Evolutionary conservation across 2,888 invertebrate species (phyloP).

Genomic region (Hypselothyrea guttata): DNA sequence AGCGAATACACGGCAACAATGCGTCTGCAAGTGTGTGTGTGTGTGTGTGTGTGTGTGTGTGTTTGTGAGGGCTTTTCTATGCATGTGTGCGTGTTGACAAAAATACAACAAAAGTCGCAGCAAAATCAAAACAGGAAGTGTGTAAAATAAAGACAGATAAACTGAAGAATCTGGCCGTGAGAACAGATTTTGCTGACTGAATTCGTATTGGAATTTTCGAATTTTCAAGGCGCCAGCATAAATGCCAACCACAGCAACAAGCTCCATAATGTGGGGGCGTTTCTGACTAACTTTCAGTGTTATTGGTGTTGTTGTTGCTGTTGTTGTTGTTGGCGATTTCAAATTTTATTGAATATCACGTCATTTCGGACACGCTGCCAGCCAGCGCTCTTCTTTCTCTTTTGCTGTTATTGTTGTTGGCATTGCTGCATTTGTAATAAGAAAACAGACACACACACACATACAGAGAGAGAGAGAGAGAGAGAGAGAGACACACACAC

Average conservation of each 20-base stretch:
- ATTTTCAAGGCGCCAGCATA: conserved; percentile 12
- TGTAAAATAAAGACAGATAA: conserved; percentile 53
- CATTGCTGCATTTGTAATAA: conserved; percentile 48
- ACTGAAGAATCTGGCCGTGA: conserved; percentile 8
- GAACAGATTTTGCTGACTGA: not conserved
- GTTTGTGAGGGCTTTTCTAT: conserved; percentile 10
- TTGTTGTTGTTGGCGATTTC: conserved; percentile 31
- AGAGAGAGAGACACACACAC: too few species aligned
- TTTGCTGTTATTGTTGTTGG: conserved; percentile 27
- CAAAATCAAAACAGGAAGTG: conserved; percentile 73
- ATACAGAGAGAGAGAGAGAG: too few species aligned
- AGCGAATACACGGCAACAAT: conserved; percentile 47
- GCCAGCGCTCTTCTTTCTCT: conserved; percentile 8
- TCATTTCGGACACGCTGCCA: conserved; percentile 40
- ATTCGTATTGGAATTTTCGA: conserved; percentile 3
- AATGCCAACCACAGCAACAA: conserved; percentile 8
- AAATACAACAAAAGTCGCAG: conserved; percentile 60
- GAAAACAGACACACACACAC: conserved; percentile 20
- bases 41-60: conserved; percentile 6
- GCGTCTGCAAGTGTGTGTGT: conserved; percentile 22
- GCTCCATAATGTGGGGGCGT: conserved; percentile 39
- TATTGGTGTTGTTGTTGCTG: conserved; percentile 31
- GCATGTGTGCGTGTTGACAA: conserved; percentile 62
- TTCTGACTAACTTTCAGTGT: conserved; percentile 23
- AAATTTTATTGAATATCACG: conserved; percentile 63